phyloP scores from a whole-genome alignment of 1,140 invertebrate genomes.

The Leptinotarsa defecta region DNA sequence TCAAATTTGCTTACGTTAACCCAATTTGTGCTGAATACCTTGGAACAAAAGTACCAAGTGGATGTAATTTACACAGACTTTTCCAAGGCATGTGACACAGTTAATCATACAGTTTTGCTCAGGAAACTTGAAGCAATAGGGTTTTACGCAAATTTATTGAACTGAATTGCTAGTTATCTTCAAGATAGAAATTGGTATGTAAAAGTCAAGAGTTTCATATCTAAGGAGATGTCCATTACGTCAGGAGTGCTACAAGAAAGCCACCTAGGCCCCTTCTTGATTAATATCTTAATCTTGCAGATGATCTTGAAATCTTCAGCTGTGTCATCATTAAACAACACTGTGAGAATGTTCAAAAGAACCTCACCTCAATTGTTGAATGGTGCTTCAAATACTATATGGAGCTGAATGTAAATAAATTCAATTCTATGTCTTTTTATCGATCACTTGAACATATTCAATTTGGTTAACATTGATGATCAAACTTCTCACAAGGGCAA shows the following conservation, averaged over 20 bases:
- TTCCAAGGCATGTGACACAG: conserved; percentile 39
- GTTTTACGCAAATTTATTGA: conserved; percentile 31
- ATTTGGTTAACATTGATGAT: conserved; percentile 9
- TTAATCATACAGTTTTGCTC: conserved; percentile 34
- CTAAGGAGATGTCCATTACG: conserved; percentile 26
- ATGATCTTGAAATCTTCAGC: conserved; percentile 31
- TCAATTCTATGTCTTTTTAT: conserved; percentile 11
- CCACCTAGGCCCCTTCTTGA: conserved; percentile 49
- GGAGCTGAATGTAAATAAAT: conserved; percentile 7
- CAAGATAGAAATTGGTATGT: neutral
- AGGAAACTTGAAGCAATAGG: conserved; percentile 39
- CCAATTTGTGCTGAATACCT: too few relatives aligned
- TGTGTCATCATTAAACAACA: neutral
- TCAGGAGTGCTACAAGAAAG: conserved; percentile 51
- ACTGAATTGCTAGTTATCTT: conserved; percentile 1
- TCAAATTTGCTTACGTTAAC: too few relatives aligned
- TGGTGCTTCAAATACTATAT: neutral
- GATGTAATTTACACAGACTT: neutral
- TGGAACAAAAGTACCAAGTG: too few relatives aligned
- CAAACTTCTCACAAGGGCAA: conserved; percentile 9
- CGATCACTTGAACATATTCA: conserved; percentile 4
- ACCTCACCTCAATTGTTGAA: neutral
- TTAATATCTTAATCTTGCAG: conserved; percentile 43
- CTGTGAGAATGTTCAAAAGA: conserved; percentile 12
- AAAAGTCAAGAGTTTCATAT: conserved; percentile 30